Percentiles rank a stretch among this genome's conserved stretches.
These are phyloP conservation scores for Nomia melanderi DNA, from an alignment of 1,140 invertebrate species.

Conservation along the genomic window DNA sequence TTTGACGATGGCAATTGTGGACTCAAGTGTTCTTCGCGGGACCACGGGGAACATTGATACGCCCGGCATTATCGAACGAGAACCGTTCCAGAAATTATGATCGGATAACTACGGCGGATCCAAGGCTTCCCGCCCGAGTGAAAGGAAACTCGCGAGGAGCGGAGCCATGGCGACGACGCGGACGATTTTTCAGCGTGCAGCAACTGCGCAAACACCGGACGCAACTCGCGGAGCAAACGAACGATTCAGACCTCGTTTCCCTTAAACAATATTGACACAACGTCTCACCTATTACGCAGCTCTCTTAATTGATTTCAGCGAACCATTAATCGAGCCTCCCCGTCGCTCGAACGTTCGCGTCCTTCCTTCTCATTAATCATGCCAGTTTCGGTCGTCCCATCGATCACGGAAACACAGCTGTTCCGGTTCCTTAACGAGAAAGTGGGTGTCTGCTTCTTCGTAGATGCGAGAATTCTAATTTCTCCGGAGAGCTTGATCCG, in stretches of 20 bases:
- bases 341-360: too few species aligned
- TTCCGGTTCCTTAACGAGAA: neutral
- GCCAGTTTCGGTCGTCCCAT: neutral
- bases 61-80: neutral
- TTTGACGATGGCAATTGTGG: conserved; percentile 1
- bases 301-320: conserved; percentile 42
- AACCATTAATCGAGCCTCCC: conserved; percentile 26
- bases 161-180: too few species aligned
- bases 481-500: neutral
- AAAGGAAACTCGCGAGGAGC: neutral
- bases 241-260: conserved; percentile 27
- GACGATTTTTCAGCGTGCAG: neutral
- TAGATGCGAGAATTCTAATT: neutral
- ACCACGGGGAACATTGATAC: conserved; percentile 30
- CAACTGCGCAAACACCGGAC: conserved; percentile 21
- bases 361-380: conserved; percentile 23
- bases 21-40: conserved; percentile 43
- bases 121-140: neutral
- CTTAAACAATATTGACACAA: conserved; percentile 19
- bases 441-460: neutral
- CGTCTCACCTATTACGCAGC: conserved; percentile 3
- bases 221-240: neutral
- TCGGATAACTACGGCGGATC: neutral
- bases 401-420: neutral
- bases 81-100: conserved; percentile 33